phyloP scores from a whole-genome alignment of 2,888 invertebrate species.

The Callinectes sapidus region DNA sequence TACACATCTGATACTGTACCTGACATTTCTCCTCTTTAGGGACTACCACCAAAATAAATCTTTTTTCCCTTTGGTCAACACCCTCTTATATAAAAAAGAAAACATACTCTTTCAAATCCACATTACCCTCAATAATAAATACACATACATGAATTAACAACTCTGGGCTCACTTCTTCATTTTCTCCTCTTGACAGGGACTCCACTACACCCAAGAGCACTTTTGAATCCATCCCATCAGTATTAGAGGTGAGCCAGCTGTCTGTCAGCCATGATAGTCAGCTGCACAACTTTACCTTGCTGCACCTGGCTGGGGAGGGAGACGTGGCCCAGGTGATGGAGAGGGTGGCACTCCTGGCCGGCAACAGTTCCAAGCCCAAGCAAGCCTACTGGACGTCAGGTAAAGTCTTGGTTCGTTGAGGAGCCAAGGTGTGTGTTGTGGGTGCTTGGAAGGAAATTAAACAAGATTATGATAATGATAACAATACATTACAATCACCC shows the following conservation, averaged over 20 bases:
- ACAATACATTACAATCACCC: background rate
- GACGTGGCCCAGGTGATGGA: background rate
- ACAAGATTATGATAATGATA: background rate
- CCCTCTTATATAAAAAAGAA: too few species aligned
- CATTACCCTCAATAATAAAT: too few species aligned
- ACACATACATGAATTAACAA: too few species aligned
- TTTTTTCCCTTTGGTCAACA: too few species aligned
- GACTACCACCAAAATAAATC: too few species aligned
- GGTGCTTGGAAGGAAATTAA: background rate
- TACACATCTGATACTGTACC: too few species aligned
- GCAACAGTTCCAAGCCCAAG: constrained; percentile 42
- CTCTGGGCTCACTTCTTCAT: background rate
- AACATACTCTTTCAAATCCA: too few species aligned
- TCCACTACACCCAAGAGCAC: constrained; percentile 1
- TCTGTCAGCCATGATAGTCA: constrained; percentile 33
- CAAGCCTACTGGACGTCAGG: constrained; percentile 67
- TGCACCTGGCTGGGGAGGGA: constrained; percentile 29
- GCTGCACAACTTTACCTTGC: constrained; percentile 47
- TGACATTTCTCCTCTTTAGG: too few species aligned
- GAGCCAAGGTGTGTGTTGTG: background rate
- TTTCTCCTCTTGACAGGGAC: background rate
- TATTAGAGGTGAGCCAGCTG: constrained; percentile 33
- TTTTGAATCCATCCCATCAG: background rate
- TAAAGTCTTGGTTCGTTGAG: background rate
- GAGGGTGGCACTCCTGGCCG: constrained; percentile 12